Evolutionary conservation across 2,113 vertebrate genomes (phyloP), one percentile per base, ranked within the genome.

Genomic region (Gavialis gangeticus): DNA sequence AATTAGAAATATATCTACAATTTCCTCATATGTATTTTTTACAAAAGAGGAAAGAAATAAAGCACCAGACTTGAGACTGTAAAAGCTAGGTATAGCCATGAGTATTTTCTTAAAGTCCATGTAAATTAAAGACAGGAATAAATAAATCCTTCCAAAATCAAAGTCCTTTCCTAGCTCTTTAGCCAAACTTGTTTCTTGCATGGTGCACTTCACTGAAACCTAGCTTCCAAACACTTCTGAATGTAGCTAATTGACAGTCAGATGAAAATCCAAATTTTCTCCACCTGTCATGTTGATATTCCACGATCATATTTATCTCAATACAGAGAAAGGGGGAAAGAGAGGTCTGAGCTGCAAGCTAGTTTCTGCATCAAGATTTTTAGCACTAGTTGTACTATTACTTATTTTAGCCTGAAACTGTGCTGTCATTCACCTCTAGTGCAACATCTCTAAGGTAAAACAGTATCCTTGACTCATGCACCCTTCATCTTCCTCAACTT

Each of bases 41-140:
- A 90, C 62, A 97, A 97, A 97, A 78, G 77, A 93, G 95, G 93
- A 97, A 96, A 98, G 91, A 96, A 97, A 98, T 96, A 96, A 97
- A 95, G 76, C 95, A 96, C 95, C 92, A 97, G 94, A 95, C 92
- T 97, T 79, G 88, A 87, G 93, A 86, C 95, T 96, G 82, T 55
- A 87, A 79, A 96, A 98, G 64, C 91, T 96, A 78, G 87, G 87
- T 94, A 94, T 17, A 95, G 82, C 85, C 30, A 3, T 88, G 90
- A 94, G 69, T 76, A 96, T 95, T 94, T 96, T 97, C 94, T 93
- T 90, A 85, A 88, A 71, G 30, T 60, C 22, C 62, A 34, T 0
- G 10, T 24, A 82, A 75, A 93, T 91, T 22, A 92, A 78, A 88
- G 94, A 84, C 37, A 55, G 79, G 92, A 92, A 87, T 82, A 96